phyloP scores from a whole-genome alignment of 2,797 vertebrate species.

The Eurystomus glaucurus region DNA sequence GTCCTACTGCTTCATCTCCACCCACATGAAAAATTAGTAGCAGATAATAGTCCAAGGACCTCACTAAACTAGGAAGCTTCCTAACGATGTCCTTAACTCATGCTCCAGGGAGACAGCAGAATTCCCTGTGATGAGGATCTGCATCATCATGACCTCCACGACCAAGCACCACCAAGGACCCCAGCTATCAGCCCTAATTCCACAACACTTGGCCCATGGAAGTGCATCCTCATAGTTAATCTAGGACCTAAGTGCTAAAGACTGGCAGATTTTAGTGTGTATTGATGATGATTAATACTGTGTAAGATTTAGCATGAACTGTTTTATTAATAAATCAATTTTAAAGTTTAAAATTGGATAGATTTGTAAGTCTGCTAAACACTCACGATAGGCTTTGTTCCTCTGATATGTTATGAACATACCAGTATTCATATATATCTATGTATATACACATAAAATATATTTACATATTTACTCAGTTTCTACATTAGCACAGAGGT shows the following conservation, averaged over 20 bases:
- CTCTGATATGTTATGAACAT: neutral
- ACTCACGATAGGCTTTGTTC: neutral
- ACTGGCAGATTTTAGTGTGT: neutral
- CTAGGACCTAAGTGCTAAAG: neutral
- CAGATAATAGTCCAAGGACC: too few relatives aligned
- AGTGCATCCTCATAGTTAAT: neutral
- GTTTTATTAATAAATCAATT: neutral
- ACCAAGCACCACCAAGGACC: neutral
- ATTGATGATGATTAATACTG: neutral
- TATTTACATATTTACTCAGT: neutral
- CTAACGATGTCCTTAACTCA: too few relatives aligned
- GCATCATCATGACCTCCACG: neutral
- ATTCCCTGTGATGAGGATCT: too few relatives aligned
- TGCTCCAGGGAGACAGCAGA: too few relatives aligned
- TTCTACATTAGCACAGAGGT: neutral
- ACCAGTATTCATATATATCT: neutral
- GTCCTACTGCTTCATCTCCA: too few relatives aligned
- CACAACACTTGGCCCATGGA: rapidly evolving
- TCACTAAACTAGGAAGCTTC: too few relatives aligned
- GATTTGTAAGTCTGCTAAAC: neutral
- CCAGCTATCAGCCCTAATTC: neutral
- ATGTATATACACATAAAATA: neutral
- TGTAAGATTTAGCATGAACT: neutral
- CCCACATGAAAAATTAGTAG: too few relatives aligned
- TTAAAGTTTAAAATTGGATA: neutral